Evolutionary conservation across 2,113 vertebrate genomes (phyloP), one percentile per base, ranked within the genome.

Genomic region (Brachypodius melanocephalos): DNA sequence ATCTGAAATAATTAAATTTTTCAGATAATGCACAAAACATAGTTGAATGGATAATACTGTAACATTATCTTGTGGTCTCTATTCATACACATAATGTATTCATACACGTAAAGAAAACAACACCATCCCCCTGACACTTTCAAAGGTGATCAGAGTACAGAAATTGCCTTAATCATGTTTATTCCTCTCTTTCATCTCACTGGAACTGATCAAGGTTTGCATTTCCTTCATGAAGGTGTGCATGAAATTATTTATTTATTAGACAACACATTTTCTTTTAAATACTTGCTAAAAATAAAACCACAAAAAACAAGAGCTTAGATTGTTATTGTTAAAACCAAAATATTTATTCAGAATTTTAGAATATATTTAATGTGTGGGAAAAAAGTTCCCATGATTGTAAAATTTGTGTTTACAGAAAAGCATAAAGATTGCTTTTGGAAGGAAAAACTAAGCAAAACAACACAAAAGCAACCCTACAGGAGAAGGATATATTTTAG

Each of bases 1-100:
- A 92, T 90, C 46, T 74, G 55, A 85, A 94, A 92, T 74, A 95
- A 92, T 85, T 87, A 86, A 80, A 38, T 63, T 90, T 87, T 87
- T 86, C 40, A 95, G 88, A 83, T 91, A 95, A 94, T 88, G 40
- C 31, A 72, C 21, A 65, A 88, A 93, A 38, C 48, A 58, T 46
- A 88, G 51, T 58, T 90, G 51, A 90, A 85, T 74, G 48, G 34
- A 40, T 81, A 89, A 45, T 57, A 57, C 14, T 51, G 49, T 58
- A 88, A 77, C 8, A 42, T 17, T 49, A 59, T 62, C 42, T 38
- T 46, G 58, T 80, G 46, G 81, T 78, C 55, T 84, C 59, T 52
- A 10, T n/a, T 89, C 40, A 19, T 67, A 34, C 24, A 74, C 31
- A 62, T 22, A 28, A 58, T 55, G 6, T 93, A 45, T n/a, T 89